Evolutionary conservation across 2,113 vertebrate species (phyloP).

Genomic region (Microtus montanus): DNA sequence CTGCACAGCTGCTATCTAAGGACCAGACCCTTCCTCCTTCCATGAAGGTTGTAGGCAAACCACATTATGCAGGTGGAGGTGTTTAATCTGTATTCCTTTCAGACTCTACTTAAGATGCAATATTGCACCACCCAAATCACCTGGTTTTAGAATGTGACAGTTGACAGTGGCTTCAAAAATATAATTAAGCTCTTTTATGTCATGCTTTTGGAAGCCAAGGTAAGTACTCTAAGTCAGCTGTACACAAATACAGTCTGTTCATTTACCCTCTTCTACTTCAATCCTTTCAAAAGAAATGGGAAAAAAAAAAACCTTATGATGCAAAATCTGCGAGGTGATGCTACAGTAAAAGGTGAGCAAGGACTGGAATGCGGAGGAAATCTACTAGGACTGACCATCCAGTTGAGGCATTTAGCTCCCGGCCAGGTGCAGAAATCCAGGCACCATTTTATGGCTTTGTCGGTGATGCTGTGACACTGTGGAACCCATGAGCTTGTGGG

Average conservation of each 20-base stretch:
- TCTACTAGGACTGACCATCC: neutral
- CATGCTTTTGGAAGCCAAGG: neutral
- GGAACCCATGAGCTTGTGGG: neutral
- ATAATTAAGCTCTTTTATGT: neutral
- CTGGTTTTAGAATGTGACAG: neutral
- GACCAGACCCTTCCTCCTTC: neutral
- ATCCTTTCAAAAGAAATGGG: neutral
- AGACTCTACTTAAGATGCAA: conserved; percentile 21
- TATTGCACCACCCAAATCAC: neutral
- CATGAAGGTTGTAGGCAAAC: neutral
- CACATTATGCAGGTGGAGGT: neutral
- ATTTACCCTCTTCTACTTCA: neutral
- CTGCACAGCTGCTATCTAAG: neutral
- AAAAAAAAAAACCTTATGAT: neutral
- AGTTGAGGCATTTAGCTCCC: neutral
- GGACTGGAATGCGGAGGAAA: neutral
- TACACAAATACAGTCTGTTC: neutral
- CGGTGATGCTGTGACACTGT: neutral
- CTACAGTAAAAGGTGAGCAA: neutral
- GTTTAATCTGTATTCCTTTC: neutral
- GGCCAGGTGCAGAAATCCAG: neutral
- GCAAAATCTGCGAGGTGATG: neutral
- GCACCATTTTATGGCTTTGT: neutral
- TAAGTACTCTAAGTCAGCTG: neutral
- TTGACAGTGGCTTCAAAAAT: neutral